phyloP scores from a whole-genome alignment of 2,113 vertebrate species.

The Mastomys natalensis region DNA sequence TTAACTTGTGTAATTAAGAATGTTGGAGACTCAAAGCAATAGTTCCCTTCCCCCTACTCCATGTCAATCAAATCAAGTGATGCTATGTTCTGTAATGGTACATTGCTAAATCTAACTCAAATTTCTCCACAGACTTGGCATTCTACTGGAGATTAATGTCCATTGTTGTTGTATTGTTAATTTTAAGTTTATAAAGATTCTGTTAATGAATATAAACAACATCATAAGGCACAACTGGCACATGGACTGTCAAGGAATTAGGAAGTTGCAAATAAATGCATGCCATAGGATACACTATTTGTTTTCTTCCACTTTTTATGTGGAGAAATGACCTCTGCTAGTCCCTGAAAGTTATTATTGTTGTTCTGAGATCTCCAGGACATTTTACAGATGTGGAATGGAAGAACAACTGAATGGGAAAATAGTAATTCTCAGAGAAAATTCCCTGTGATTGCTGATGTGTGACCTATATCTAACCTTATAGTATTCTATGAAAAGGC shows the following conservation, averaged over 20 bases:
- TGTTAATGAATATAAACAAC: not conserved
- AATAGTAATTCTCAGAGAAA: slow-evolving; percentile 8
- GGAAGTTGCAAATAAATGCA: not conserved
- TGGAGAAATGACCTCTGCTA: not conserved
- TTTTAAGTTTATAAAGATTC: slow-evolving; percentile 30
- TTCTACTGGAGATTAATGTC: not conserved
- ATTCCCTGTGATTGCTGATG: not conserved
- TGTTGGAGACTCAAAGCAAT: slow-evolving; percentile 1
- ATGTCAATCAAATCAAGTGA: not conserved
- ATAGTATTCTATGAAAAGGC: not conserved
- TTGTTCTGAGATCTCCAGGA: not conserved
- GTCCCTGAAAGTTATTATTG: not conserved
- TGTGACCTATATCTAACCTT: not conserved
- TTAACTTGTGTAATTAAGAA: not conserved
- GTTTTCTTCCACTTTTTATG: not conserved
- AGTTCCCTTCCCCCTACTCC: not conserved
- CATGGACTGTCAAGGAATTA: not conserved
- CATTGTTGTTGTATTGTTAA: slow-evolving; percentile 4
- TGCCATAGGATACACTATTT: not conserved
- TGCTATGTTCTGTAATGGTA: not conserved
- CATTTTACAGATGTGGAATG: not conserved
- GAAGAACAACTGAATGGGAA: not conserved
- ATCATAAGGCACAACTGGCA: not conserved
- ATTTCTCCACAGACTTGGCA: not conserved
- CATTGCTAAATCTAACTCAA: not conserved